Conservation (phyloP, 2,113 vertebrate species). For the Brachypteracias leptosomus region DNA sequence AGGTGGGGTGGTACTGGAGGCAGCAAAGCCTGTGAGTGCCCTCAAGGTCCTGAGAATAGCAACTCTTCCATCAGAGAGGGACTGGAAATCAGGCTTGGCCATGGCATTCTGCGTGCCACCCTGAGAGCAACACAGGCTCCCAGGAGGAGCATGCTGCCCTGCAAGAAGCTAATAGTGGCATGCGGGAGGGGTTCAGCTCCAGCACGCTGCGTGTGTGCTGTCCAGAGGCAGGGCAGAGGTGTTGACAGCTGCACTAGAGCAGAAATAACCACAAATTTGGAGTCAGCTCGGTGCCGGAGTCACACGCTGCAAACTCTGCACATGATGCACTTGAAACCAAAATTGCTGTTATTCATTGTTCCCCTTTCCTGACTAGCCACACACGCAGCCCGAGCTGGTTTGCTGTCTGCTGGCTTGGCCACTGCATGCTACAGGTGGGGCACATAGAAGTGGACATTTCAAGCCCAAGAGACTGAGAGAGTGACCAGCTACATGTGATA, state of each 20-base stretch:
- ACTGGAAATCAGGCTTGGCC: not conserved
- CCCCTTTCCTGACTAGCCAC: not conserved
- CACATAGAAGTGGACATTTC: accelerated
- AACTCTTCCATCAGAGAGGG: accelerated
- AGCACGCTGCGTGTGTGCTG: not conserved
- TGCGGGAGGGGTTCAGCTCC: not conserved
- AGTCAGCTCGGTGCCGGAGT: not conserved
- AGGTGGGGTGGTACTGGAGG: not conserved
- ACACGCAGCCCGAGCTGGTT: not conserved
- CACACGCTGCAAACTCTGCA: not conserved
- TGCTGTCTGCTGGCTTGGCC: not conserved
- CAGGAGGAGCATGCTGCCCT: not conserved
- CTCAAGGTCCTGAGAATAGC: not conserved
- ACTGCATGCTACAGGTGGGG: not conserved
- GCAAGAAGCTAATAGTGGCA: not conserved
- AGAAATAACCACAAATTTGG: not conserved
- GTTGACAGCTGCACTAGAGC: not conserved
- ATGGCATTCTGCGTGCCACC: accelerated
- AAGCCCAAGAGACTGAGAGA: not conserved
- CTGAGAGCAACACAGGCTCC: not conserved
- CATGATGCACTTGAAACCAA: not conserved
- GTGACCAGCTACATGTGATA: accelerated
- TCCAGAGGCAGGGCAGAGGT: not conserved
- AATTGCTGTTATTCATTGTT: not conserved
- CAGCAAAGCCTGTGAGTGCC: not conserved